Evolutionary conservation across 2,797 vertebrate genomes (phyloP), one percentile per base, ranked within the genome.

Genomic region (Pipistrellus pygmaeus): DNA sequence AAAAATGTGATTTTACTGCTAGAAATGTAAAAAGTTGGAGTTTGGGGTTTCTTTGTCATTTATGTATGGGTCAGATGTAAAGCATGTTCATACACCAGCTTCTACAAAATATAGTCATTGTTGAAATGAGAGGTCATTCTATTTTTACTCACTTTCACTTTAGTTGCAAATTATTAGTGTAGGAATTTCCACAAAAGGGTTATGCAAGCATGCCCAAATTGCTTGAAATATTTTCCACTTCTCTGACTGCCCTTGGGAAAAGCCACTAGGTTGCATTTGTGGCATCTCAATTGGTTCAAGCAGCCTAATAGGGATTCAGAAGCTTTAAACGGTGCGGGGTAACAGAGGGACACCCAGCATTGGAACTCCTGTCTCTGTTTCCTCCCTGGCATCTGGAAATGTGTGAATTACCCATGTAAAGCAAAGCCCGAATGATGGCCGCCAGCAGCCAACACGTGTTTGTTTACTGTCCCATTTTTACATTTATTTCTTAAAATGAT

Each of bases 191-290:
- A 96, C 97, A 97, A 98, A 98, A 90, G 87, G 82, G 94, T 98
- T 97, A 97, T 93, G 95, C 93, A 97, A 97, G 96, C 97, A 96
- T 96, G 97, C 90, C 88, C 97, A 94, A 98, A 97, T 64, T 77
- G 95, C 73, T 96, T 96, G 97, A 98, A 98, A 98, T 97, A 96
- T 94, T 98, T 98, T 98, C 97, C 97, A 97, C 97, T 95, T 97
- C 97, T 97, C 97, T 96, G 97, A 96, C 41, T 97, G 91, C 95
- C 96, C 97, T 97, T 85, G 64, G 97, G 97, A 97, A 97, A 96
- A 96, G 95, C 84, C 46, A 64, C 95, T 95, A 85, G 83, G 96
- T 96, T 93, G 96, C 93, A 90, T 97, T 95, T 95, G 93, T 95
- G 92, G 96, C 91, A 88, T 95, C 95, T 93, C 91, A 87, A 96